Evolutionary conservation across 2,113 vertebrate species (phyloP).

Genomic region (Petaurus breviceps): DNA sequence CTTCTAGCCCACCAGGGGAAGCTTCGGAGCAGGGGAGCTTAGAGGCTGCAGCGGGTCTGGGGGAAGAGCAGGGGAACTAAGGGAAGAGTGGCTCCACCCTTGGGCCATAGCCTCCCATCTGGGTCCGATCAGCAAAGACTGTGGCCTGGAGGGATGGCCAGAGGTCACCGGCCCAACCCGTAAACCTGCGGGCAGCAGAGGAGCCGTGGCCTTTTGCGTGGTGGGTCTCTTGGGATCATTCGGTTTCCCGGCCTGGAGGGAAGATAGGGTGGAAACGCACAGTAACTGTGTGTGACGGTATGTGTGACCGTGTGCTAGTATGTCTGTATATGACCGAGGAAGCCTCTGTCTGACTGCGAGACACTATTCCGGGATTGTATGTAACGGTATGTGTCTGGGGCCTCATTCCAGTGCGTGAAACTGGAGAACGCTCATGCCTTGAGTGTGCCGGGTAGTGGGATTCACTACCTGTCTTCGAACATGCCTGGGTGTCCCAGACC

Average conservation of each 20-base stretch:
- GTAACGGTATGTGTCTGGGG: neutral
- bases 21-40: neutral
- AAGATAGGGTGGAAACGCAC: neutral
- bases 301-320: neutral
- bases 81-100: neutral
- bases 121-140: slow-evolving; percentile 2
- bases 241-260: neutral
- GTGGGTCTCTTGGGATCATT: neutral
- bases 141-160: neutral
- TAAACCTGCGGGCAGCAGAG: neutral
- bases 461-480: neutral
- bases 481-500: neutral
- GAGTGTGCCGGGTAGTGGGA: neutral
- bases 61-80: neutral
- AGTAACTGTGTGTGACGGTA: neutral
- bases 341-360: neutral
- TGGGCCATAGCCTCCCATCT: neutral
- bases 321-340: neutral
- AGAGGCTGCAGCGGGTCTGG: neutral
- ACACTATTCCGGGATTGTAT: neutral
- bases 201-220: slow-evolving; percentile 27
- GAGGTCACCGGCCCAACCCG: neutral
- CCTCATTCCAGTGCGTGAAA: neutral
- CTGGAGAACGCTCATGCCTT: neutral
- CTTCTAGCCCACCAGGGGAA: neutral